Percentiles rank a stretch among this genome's conserved stretches.
Conservation (phyloP, 2,888 invertebrate genomes). For the Sturmia bella region DNA sequence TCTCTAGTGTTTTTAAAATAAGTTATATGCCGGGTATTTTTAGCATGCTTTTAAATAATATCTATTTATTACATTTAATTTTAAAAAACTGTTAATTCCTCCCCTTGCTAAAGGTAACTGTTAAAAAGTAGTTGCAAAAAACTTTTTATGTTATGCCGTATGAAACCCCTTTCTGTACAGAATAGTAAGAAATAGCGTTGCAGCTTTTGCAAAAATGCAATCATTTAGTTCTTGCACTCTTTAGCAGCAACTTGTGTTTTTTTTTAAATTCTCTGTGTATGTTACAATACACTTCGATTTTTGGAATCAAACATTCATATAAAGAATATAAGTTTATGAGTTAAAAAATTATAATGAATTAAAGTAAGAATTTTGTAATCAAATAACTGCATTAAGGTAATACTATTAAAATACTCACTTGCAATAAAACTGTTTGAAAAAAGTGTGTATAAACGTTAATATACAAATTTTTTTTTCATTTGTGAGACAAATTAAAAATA, state of each 20-base stretch:
- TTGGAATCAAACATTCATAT: conserved; percentile 57
- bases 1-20: no score
- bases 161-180: conserved; percentile 46
- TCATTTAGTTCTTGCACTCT: conserved; percentile 83
- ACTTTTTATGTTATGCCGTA: conserved; percentile 19
- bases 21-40: no score
- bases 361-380: conserved; percentile 8
- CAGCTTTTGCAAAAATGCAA: conserved; percentile 70
- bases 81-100: conserved; percentile 20
- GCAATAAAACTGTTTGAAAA: conserved; percentile 25
- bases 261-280: conserved; percentile 74
- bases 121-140: conserved; percentile 9
- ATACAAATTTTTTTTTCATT: no score
- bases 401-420: conserved; percentile 2
- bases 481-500: no score
- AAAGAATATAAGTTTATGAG: conserved; percentile 46
- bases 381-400: conserved; percentile 8
- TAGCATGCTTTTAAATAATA: neutral
- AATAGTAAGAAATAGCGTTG: conserved; percentile 56
- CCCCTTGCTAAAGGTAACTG: neutral
- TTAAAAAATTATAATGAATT: conserved; percentile 51
- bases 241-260: conserved; percentile 82
- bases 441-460: neutral
- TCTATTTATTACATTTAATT: conserved; percentile 8
- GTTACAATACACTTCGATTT: conserved; percentile 55